These are phyloP conservation scores for Micrastur ruficollis DNA, from an alignment of 2,797 vertebrate species.

Conservation along the genomic window DNA sequence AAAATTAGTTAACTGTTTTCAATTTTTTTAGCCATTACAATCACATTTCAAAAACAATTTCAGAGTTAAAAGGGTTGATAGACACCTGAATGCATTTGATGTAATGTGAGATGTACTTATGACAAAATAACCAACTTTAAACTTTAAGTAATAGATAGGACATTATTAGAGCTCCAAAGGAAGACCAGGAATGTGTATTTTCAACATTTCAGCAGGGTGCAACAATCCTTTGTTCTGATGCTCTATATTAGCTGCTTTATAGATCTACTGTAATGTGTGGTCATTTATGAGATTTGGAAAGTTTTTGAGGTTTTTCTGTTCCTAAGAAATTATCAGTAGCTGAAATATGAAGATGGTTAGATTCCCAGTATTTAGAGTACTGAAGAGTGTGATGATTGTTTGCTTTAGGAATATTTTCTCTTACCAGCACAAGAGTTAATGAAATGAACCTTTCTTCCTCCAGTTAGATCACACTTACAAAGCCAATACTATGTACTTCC, in stretches of 20 bases:
- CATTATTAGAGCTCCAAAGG: neutral
- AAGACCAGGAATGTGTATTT: neutral
- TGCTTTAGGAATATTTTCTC: neutral
- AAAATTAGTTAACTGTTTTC: too few species aligned
- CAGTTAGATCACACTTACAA: neutral
- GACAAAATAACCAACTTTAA: neutral
- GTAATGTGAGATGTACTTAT: neutral
- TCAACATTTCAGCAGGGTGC: neutral
- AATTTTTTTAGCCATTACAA: neutral
- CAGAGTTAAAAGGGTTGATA: neutral
- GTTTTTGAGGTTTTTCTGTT: neutral
- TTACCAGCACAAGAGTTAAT: neutral
- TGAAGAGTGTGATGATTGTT: neutral
- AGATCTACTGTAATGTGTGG: neutral
- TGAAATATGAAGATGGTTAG: neutral
- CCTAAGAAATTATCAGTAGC: neutral
- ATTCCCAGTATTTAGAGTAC: neutral
- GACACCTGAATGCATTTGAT: neutral
- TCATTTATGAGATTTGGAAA: neutral
- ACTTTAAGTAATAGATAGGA: neutral
- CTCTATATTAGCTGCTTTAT: neutral
- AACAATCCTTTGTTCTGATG: neutral
- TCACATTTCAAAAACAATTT: neutral
- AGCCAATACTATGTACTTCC: neutral
- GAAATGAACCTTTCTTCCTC: neutral